These are phyloP conservation scores for Cataglyphis cursor DNA, from an alignment of 2,888 invertebrate genomes.

Conservation along the genomic window DNA sequence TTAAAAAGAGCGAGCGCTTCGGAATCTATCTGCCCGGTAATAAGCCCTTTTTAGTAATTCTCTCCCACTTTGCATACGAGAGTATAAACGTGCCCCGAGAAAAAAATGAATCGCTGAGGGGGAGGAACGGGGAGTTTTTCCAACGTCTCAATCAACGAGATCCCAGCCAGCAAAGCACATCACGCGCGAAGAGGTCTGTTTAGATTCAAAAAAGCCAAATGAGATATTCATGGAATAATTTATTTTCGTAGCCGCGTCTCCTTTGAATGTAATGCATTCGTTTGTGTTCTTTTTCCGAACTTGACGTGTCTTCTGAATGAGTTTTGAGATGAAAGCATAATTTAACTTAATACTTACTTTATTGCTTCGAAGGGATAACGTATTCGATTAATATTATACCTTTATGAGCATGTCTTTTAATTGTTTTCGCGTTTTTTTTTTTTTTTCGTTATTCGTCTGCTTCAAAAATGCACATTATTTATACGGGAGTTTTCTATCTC, in stretches of 20 bases:
- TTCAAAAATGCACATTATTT: constrained; percentile 26
- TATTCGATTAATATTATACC: not conserved
- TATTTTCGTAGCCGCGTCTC: constrained; percentile 61
- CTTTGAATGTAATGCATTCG: constrained; percentile 19
- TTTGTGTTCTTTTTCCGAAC: not conserved
- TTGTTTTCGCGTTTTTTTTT: not conserved
- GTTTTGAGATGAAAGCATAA: constrained; percentile 8
- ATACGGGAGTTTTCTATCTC: constrained; percentile 29
- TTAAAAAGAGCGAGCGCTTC: constrained; percentile 62
- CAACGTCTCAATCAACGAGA: constrained; percentile 69
- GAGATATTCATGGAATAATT: constrained; percentile 76
- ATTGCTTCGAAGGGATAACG: not conserved
- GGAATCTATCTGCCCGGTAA: constrained; percentile 56
- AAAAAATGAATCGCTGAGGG: constrained; percentile 29
- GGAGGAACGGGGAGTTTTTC: constrained; percentile 17
- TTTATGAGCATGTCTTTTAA: not conserved
- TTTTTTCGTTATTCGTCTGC: not conserved
- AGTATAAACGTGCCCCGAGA: constrained; percentile 36
- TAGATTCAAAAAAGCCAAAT: constrained; percentile 71
- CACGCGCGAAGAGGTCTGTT: constrained; percentile 58
- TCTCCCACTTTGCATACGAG: constrained; percentile 59
- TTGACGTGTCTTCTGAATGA: not conserved
- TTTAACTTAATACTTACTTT: constrained; percentile 6
- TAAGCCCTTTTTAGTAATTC: constrained; percentile 61
- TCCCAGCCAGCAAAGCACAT: constrained; percentile 49